Evolutionary conservation across 2,888 invertebrate species (phyloP), one percentile per base, ranked within the genome.

Genomic region (Bellardia bayeri): DNA sequence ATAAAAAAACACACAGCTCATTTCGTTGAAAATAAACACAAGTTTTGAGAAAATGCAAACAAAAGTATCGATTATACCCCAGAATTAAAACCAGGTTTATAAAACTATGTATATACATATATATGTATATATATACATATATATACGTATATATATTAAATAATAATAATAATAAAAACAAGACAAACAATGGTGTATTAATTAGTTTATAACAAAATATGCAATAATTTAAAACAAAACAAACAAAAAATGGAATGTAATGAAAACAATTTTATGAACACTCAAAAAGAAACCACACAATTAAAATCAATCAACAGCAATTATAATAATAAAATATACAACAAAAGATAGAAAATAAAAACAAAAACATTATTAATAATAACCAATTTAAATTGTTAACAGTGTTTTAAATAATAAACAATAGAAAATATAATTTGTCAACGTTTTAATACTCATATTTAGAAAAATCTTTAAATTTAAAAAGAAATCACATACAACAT

Each of bases 11-110:
- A 69, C 8, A 74, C 63, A 75, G 79, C 82, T 87, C 82, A 82
- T 85, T 85, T 85, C 82, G 85, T 82, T 82, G 64, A 82, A 87
- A 87, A 86, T 61, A 85, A 76, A 54, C 23, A 75, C 66, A 89
- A 74, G 56, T 80, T 83, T 83, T 72, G 74, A 75, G 61, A 69
- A 78, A 45, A 72, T 63, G 33, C 13, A 54, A 42, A 71, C 37
- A 76, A 80, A 76, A 83, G 49, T 51, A 87, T 85, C 54, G 75
- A 69, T 80, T 78, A 81, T 78, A 85, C 54, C 85, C 81, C 82
- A 82, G 66, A 85, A 82, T 78, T 74, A 85, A 85, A 85, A 74
- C 85, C 87, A 87, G 87, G 87, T 87, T 87, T 87, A 85, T 85
- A 87, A 87, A 87, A 87, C 85, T 79, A 74, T 56, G 85, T 79